Base-by-base conservation (phyloP, 35 echinoderm and acorn worm species). In the Diadema setosum region DNA sequence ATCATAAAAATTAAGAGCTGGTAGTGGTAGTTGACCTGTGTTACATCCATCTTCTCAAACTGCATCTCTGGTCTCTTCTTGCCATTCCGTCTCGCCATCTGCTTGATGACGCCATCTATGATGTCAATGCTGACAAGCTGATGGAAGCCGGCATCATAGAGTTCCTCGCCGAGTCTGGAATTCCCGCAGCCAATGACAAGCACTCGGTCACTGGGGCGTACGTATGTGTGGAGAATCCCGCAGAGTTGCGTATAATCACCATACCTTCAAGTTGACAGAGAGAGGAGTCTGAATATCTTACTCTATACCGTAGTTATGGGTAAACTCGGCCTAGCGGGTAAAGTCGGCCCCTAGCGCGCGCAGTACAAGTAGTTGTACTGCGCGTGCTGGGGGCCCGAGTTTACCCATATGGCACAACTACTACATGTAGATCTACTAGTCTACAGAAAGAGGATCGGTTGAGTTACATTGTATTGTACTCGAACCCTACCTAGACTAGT, bases 71-170 rank as follows among this genome's bases (percentile, higher is more conserved):
- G 95, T 70, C 91, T 90, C 30, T 57, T 64, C 27, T 84, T 65
- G 18, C 42, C 88, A 78, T 91, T 94, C 29, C 78, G 94, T 17
- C 65, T 36, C 4, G 60, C 87, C 91, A 94, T 94, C 52, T 98
- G 87, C 37, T 88, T 94, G 64, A 94, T 86, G 4, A 88, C 84
- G 1, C 81, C 73, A 1, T 91, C 90, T 44, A 65, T 88, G 9
- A 84, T 63, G 42, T 98, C 95, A 58, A 98, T 88, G 43, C 85
- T 91, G 65, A 91, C 59, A 5, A 98, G 49, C 26, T 63, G 69
- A 42, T 87, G 88, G 14, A 88, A 91, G 37, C 95, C 95, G 12
- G 94, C 78, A 89, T 98, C 95, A 59, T 98, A 98, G 33, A 98
- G 64, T 40, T 90, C 84, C 48, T 98, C 95, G 24, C 91, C 87